Base-by-base conservation (phyloP, 2,797 vertebrate species). In the Anomalospiza imberbis region DNA sequence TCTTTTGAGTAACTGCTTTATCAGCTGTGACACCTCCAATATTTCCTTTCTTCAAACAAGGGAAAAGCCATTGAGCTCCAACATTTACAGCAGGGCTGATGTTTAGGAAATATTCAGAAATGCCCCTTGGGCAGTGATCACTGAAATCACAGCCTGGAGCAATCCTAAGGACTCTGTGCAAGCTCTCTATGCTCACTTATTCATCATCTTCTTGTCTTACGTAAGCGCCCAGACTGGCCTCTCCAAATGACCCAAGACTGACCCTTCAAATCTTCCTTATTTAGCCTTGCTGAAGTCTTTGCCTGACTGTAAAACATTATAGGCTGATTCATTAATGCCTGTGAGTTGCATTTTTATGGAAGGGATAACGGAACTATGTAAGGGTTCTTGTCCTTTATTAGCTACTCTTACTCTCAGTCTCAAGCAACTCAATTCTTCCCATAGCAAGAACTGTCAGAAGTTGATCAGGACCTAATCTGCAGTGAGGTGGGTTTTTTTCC, bases 181-280 rank as follows among this genome's bases (percentile, higher is more conserved):
- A 84, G 45, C 51, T 86, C 74, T 53, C 15, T 2, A 0, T 0
- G 0, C 40, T 89, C 40, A 38, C 48, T 81, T 86, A 87, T 93
- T 70, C 48, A 76, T 94, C 93, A 91, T 61, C 53, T 18, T 73
- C 90, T 70, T 90, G 85, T 91, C 77, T 93, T 95, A 96, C 11
- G 5, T 87, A 93, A 93, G 86, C 2, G 26, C 80, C 86, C 88
- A 93, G 93, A 85, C 86, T 74, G 88, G 63, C 63, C 77, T 93
- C 63, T 91, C 38, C 71, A 74, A 71, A 71, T n/a, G 72, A 29
- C 61, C 78, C 48, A 79, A 57, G 75, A 36, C 38, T 93, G 71
- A 96, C 61, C 63, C 80, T 85, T 82, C 60, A 82, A 67, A 94
- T 76, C 66, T 82, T 90, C 92, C 61, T 72, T 75, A 45, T 92